A percentile compares a stretch with the other conserved stretches of the same genome.
phyloP scores from a whole-genome alignment of 2,888 invertebrate species.

The Isoperla grammatica region DNA sequence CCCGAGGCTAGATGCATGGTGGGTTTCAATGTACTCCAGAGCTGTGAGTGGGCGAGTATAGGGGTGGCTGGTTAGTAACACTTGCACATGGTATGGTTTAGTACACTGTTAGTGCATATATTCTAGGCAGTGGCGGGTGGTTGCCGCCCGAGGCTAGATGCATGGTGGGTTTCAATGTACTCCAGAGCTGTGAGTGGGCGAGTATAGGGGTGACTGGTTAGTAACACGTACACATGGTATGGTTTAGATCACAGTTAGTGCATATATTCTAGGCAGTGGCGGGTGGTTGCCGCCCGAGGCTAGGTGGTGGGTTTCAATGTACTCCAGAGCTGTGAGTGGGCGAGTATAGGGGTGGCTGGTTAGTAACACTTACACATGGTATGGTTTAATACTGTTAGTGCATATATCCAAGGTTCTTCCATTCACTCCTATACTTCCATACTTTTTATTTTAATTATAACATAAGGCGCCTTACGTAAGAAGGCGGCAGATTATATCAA shows the following conservation, averaged over 20 bases:
- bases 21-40: conserved; percentile 22
- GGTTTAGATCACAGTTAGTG: too few relatives aligned
- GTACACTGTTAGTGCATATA: too few relatives aligned
- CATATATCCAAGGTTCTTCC: conserved; percentile 1
- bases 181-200: conserved; percentile 23
- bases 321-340: conserved; percentile 23
- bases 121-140: conserved; percentile 21
- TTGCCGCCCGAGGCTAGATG: conserved; percentile 15
- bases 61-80: too few relatives aligned
- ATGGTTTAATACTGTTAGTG: too few relatives aligned
- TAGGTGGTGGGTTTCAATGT: conserved; percentile 23
- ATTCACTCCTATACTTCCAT: too few relatives aligned
- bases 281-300: conserved; percentile 20
- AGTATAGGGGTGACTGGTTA: not conserved
- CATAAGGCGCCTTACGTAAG: too few relatives aligned
- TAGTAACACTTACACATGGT: too few relatives aligned
- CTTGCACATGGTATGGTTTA: too few relatives aligned
- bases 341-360: not conserved
- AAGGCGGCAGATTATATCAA: too few relatives aligned
- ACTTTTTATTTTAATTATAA: too few relatives aligned
- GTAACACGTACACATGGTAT: too few relatives aligned
- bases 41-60: conserved; percentile 22
- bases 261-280: conserved; percentile 9
- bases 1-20: conserved; percentile 22
- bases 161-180: conserved; percentile 25